Percentiles rank a stretch among this genome's conserved stretches.
Conservation (phyloP, 1,140 invertebrate species). For the Halyomorpha halys region DNA sequence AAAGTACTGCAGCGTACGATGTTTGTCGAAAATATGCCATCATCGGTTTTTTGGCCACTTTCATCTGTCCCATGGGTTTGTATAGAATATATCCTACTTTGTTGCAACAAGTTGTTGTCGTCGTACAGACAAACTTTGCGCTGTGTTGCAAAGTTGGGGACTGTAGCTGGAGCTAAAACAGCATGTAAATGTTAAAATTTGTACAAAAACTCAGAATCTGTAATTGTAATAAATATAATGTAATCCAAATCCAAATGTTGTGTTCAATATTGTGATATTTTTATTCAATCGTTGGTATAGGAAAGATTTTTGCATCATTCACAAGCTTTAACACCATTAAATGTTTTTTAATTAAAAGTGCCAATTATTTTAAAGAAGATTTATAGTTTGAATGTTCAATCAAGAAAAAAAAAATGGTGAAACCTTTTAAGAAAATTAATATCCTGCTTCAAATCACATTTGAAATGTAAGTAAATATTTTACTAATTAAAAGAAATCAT, state of each 20-base stretch:
- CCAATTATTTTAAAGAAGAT: too few species aligned
- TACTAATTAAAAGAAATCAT: background rate
- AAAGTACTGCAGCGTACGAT: slow-evolving; percentile 12
- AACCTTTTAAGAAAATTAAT: background rate
- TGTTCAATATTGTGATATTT: too few species aligned
- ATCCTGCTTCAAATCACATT: background rate
- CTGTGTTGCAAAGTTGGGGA: slow-evolving; percentile 2
- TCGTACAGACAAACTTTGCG: slow-evolving; percentile 23
- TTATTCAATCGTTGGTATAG: too few species aligned
- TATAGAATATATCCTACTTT: slow-evolving; percentile 1
- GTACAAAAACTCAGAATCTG: too few species aligned
- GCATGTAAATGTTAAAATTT: background rate
- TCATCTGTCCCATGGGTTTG: slow-evolving; percentile 1
- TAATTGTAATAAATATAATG: too few species aligned
- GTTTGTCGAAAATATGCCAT: slow-evolving; percentile 7
- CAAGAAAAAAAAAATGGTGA: too few species aligned
- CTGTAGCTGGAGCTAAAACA: slow-evolving; percentile 16
- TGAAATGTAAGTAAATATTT: background rate
- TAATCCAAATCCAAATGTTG: too few species aligned
- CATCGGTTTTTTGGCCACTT: slow-evolving; percentile 14
- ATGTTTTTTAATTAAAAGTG: too few species aligned
- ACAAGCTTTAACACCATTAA: too few species aligned
- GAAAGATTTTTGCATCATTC: too few species aligned
- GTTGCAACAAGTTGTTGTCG: slow-evolving; percentile 17
- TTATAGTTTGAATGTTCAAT: too few species aligned